Percentiles rank a stretch among this genome's conserved stretches.
Conservation (phyloP, 2,797 vertebrate genomes). For the Macropus fuliginosus region DNA sequence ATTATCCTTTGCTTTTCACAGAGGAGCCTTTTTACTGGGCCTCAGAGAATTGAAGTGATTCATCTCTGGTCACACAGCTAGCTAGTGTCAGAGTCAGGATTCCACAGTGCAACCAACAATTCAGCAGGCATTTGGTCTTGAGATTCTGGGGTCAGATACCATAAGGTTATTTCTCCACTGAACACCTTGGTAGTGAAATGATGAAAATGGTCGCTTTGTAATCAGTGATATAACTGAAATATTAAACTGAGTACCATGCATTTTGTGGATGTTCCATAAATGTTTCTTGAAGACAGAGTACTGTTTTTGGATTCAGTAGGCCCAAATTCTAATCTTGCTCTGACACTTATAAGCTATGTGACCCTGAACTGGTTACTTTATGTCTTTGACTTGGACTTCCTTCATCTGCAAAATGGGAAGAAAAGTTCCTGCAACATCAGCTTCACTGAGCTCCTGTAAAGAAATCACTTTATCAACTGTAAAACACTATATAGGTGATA, state of each 20-base stretch:
- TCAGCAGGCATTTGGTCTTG: not conserved
- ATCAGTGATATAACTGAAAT: not conserved
- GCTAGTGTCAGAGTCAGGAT: not conserved
- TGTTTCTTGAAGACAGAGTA: not conserved
- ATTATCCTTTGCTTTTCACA: not conserved
- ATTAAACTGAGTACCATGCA: not conserved
- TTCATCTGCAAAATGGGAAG: conserved; percentile 12
- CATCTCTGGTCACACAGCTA: not conserved
- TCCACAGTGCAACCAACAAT: not conserved
- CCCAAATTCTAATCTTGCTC: not conserved
- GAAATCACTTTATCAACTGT: not conserved
- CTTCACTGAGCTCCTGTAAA: not conserved
- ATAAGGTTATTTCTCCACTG: not conserved
- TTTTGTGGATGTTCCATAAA: not conserved
- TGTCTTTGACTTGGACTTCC: not conserved
- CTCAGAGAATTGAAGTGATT: not conserved
- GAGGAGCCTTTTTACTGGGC: not conserved
- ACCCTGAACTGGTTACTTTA: not conserved
- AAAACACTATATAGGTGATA: not conserved
- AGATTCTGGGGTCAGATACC: not conserved
- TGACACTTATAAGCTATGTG: not conserved
- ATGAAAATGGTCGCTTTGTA: not conserved
- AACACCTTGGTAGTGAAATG: not conserved
- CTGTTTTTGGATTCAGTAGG: not conserved
- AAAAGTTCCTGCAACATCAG: not conserved